A percentile compares a stretch with the other conserved stretches of the same genome.
Conservation (phyloP, 2,113 vertebrate genomes). For the western clawed frog (Xenopus tropicalis) region DNA sequence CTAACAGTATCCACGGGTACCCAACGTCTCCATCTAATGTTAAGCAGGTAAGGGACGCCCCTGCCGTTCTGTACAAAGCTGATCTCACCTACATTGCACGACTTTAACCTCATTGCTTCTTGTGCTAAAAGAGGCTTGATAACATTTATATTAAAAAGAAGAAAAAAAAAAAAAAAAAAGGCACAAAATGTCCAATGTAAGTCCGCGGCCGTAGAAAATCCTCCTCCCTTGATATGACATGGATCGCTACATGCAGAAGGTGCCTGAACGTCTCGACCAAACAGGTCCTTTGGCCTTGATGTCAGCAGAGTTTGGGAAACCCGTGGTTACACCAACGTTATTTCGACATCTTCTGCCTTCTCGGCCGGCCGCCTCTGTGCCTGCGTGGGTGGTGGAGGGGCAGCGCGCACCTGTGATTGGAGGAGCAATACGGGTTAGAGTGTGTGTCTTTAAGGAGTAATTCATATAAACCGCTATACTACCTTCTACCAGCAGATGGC, state of each 20-base stretch:
- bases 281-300: slow-evolving; percentile 57
- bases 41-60: too few species aligned
- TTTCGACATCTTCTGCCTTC: slow-evolving; percentile 95
- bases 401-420: slow-evolving; percentile 83
- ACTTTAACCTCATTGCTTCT: slow-evolving; percentile 29
- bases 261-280: slow-evolving; percentile 64
- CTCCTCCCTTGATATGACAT: slow-evolving; percentile 52
- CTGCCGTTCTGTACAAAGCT: not conserved
- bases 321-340: slow-evolving; percentile 87
- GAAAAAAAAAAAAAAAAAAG: slow-evolving; percentile 57
- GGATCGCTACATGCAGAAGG: slow-evolving; percentile 72
- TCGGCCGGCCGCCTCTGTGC: slow-evolving; percentile 76
- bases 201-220: slow-evolving; percentile 48
- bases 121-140: slow-evolving; percentile 65
- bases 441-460: too few species aligned
- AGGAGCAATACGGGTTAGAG: slow-evolving; percentile 16
- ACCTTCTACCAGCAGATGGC: too few species aligned
- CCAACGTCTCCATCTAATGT: too few species aligned
- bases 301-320: slow-evolving; percentile 49
- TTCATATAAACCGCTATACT: too few species aligned
- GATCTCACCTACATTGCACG: not conserved
- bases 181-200: slow-evolving; percentile 60
- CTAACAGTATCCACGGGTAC: too few species aligned
- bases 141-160: slow-evolving; percentile 53
- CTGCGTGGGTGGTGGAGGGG: slow-evolving; percentile 92